Base-by-base conservation (phyloP, 2,888 invertebrate genomes). In the Sphecodes monilicornis region DNA sequence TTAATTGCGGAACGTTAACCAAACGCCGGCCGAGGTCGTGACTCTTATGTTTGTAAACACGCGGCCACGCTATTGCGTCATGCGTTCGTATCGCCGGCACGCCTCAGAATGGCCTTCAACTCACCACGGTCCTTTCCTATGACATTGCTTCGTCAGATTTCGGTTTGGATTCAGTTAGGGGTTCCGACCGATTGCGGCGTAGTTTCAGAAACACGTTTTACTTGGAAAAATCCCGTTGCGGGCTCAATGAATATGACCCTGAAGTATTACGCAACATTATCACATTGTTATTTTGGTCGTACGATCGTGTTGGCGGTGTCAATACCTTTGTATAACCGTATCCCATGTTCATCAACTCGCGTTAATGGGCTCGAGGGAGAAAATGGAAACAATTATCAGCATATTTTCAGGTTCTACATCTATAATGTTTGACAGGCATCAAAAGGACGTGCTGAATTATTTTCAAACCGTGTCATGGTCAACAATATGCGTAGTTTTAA, bases 11-110 rank as follows among this genome's bases (percentile, higher is more conserved):
- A 54, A 36, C 66, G 36, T 73, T 82, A 76, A 60, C 76, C 72
- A 41, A 26, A 43, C 16, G 29, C 26, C 41, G 69, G 54, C 13
- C 50, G 60, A 64, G 64, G 32, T 39, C n/a, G 36, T 68, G n/a
- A 29, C 26, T 57, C 57, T 57, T 57, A 46, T 78, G 64, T 88
- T 86, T 83, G 77, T 66, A 88, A 88, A 82, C 78, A 80, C 43
- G 29, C 41, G 43, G 64, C 26, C 32, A 50, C 36, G 32, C 32
- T 8, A 41, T 66, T 73, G 78, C 43, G 57, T 76, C 57, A 70
- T 68, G 29, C 10, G 16, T 54, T 32, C 26, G 32, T 54, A 69
- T 73, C 71, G 13, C 11, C 77, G 64, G 60, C 83, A 50, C 75
- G 32, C 50, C 75, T 78, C 11, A 2, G 26, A 64, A 64, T 70